These are phyloP conservation scores for Rhabdomys pumilio DNA, from an alignment of 2,797 vertebrate genomes.

Conservation along the genomic window DNA sequence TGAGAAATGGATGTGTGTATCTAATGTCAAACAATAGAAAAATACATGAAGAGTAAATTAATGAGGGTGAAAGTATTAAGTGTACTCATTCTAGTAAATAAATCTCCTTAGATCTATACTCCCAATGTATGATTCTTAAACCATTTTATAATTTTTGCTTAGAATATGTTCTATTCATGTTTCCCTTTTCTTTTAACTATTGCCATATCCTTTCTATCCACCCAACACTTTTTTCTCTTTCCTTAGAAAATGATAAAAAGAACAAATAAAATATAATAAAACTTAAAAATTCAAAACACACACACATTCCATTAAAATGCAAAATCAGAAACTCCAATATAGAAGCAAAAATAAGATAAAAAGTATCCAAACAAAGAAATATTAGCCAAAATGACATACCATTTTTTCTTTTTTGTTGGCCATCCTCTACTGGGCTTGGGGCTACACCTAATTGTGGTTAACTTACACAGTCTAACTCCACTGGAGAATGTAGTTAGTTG, in stretches of 20 bases:
- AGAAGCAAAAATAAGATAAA: background rate
- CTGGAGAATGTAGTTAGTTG: background rate
- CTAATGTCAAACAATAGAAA: background rate
- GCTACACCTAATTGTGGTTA: background rate
- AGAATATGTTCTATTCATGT: background rate
- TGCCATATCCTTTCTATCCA: background rate
- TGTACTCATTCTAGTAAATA: background rate
- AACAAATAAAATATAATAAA: background rate
- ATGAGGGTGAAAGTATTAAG: background rate
- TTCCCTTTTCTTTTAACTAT: background rate
- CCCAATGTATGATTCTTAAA: conserved; percentile 14
- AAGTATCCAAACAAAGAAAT: background rate
- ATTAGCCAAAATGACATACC: background rate
- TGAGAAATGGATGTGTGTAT: background rate
- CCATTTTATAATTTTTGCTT: background rate
- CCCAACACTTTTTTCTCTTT: background rate
- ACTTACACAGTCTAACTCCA: background rate
- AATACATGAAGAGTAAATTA: background rate
- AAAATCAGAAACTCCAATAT: background rate
- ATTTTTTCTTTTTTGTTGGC: background rate
- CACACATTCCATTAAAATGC: background rate
- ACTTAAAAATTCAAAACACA: background rate
- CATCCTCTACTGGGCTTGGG: background rate
- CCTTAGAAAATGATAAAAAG: background rate
- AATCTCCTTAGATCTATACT: background rate